A percentile compares a stretch with the other conserved stretches of the same genome.
phyloP scores from a whole-genome alignment of 2,888 invertebrate species.

The Doris montereyensis region DNA sequence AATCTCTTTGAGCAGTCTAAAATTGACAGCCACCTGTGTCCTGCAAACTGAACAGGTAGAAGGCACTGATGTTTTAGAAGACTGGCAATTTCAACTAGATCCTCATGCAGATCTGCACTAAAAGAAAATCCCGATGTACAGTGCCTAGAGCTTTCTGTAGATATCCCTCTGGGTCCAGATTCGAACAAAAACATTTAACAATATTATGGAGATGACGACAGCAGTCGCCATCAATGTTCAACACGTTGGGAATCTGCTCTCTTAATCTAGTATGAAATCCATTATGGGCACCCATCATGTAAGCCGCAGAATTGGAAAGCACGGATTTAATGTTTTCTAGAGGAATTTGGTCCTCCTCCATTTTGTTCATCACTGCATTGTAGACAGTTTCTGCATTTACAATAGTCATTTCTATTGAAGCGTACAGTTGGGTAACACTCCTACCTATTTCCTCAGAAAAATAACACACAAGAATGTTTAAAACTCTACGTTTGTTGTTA shows the following conservation, averaged over 20 bases:
- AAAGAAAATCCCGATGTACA: background rate
- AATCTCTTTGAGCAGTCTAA: too few species aligned
- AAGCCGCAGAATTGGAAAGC: background rate
- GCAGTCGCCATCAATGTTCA: background rate
- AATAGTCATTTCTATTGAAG: background rate
- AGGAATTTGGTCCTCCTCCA: background rate
- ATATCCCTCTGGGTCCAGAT: background rate
- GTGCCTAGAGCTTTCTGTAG: background rate
- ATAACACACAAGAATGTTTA: too few species aligned
- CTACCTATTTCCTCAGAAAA: background rate
- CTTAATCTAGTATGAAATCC: background rate
- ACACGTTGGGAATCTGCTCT: too few species aligned
- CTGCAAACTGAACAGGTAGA: too few species aligned
- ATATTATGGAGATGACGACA: background rate
- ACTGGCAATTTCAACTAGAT: background rate
- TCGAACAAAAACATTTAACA: background rate
- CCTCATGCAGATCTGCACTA: background rate
- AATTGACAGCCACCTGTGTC: too few species aligned
- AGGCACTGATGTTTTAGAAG: too few species aligned
- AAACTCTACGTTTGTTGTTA: background rate
- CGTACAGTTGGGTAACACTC: background rate
- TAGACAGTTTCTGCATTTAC: conserved; percentile 9
- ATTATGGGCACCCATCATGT: background rate
- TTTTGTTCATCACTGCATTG: background rate
- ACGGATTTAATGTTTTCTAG: background rate